phyloP scores from a whole-genome alignment of 2,888 invertebrate genomes.

The Serripes groenlandicus region DNA sequence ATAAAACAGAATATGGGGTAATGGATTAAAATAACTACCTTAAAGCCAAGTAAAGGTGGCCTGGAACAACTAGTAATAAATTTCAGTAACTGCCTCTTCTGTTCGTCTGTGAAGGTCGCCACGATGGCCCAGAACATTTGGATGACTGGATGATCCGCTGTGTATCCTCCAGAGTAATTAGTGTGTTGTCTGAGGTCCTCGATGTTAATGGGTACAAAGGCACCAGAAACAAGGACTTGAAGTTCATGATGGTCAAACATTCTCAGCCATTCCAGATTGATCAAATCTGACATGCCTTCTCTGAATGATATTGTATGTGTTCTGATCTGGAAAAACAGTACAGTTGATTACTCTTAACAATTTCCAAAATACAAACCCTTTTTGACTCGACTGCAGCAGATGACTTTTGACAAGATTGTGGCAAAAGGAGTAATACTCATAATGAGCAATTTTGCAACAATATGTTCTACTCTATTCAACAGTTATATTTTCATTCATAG shows the following conservation, averaged over 20 bases:
- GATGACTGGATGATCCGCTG: slow-evolving; percentile 94
- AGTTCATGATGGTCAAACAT: slow-evolving; percentile 98
- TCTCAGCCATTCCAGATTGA: slow-evolving; percentile 96
- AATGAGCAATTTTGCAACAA: too few relatives aligned
- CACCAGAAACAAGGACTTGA: slow-evolving; percentile 98
- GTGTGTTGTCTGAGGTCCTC: slow-evolving; percentile 95
- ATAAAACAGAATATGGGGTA: too few relatives aligned
- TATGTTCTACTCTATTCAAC: too few relatives aligned
- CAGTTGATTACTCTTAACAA: too few relatives aligned
- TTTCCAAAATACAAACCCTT: too few relatives aligned
- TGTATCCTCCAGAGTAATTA: slow-evolving; percentile 96
- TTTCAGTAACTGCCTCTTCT: slow-evolving; percentile 95
- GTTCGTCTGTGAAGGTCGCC: slow-evolving; percentile 91
- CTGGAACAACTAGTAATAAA: slow-evolving; percentile 99
- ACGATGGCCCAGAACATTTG: slow-evolving; percentile 95
- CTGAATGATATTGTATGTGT: slow-evolving; percentile 95
- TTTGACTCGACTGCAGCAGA: too few relatives aligned
- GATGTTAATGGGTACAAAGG: slow-evolving; percentile 96
- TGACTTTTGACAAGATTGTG: too few relatives aligned
- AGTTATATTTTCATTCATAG: too few relatives aligned
- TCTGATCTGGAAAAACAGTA: slow-evolving; percentile 87
- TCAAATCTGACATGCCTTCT: slow-evolving; percentile 95
- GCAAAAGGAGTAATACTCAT: too few relatives aligned
- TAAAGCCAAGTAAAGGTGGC: slow-evolving; percentile 98
- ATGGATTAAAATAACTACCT: too few relatives aligned